Base-by-base conservation (phyloP, 2,888 invertebrate species). In the Epirrhoe tristata region DNA sequence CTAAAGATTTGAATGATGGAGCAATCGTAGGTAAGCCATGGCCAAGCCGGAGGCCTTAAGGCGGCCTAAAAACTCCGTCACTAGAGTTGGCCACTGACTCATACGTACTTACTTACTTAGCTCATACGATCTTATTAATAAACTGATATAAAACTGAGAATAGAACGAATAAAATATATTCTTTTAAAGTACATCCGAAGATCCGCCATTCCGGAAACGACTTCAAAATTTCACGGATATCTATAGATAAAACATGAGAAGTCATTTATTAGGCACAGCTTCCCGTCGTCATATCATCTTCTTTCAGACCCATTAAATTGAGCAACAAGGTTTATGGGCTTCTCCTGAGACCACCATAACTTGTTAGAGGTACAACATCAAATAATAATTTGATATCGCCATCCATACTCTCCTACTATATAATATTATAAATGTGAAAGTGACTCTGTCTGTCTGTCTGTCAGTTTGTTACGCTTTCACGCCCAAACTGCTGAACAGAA, bases 261-360 rank as follows among this genome's bases (percentile, higher is more conserved):
- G 31, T 62, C 14, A 56, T 36, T 48, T 34, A 43, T 60, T 34
- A 24, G 31, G 24, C 8, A 14, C 32, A 62, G 46, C 52, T 52
- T 59, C 63, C 58, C 69, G 70, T 64, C 66, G 71, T 67, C 68
- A n/a, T n/a, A n/a, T n/a, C n/a, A 66, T 58, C 48, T 74, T 74
- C 70, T 77, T 57, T 7, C 61, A 70, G 55, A 57, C 59, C 24
- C 51, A 62, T 74, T 69, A 71, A 72, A 71, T 73, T 63, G 66
- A 73, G 66, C 72, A 76, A 75, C 58, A 67, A 57, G 10, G 24
- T 74, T 79, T 74, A 76, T 74, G 58, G 71, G 57, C 24, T 63
- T 69, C 39, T 57, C 52, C 54, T 16, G 70, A 66, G 77, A 69
- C 79, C 77, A 71, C 79, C 77, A 76, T 76, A 43, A 43, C 12